Evolutionary conservation across 2,888 invertebrate genomes (phyloP), one percentile per base, ranked within the genome.

Genomic region (Physocephala rufipes): DNA sequence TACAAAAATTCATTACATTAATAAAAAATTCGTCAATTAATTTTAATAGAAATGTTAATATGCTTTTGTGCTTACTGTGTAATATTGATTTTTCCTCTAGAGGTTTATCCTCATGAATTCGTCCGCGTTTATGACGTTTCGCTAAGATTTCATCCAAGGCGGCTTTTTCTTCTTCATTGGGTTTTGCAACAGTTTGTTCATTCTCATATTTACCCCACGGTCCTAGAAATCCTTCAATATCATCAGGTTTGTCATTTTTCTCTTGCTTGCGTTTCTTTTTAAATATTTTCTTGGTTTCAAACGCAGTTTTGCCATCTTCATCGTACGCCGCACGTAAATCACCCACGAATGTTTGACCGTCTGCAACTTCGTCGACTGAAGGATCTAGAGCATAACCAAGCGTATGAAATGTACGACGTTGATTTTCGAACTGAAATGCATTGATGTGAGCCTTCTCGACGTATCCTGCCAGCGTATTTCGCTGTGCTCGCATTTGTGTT

Each of bases 201-300:
- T 97, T 96, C 12, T 91, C 90, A 86, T 90, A 99, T 68, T 94
- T 94, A 71, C 96, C 99, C 99, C 99, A 99, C 0, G 99, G 99
- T 0, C 99, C 99, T 0, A 97, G 88, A 84, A 97, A 99, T 0
- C 98, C 98, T 55, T 93, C 95, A 26, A 99, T 89, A 87, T 99
- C 99, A 21, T 91, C 89, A 0, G 99, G 93, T 80, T 97, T 91
- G 80, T 93, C 92, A 87, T 99, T 99, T 84, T 91, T 93, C 70
- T 91, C 90, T 74, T 96, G 88, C 86, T 96, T 97, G 80, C 95
- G 89, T 82, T 93, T 95, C 80, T 93, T 95, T 1, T 92, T 86
- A 0, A 91, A 84, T 0, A 92, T 90, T 74, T 94, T 88, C 72
- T 93, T 90, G 58, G 89, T 90, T 86, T 99, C 99, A 87, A 99